Conservation (phyloP, 2,113 vertebrate genomes). For the Forbesichthys agassizii region DNA sequence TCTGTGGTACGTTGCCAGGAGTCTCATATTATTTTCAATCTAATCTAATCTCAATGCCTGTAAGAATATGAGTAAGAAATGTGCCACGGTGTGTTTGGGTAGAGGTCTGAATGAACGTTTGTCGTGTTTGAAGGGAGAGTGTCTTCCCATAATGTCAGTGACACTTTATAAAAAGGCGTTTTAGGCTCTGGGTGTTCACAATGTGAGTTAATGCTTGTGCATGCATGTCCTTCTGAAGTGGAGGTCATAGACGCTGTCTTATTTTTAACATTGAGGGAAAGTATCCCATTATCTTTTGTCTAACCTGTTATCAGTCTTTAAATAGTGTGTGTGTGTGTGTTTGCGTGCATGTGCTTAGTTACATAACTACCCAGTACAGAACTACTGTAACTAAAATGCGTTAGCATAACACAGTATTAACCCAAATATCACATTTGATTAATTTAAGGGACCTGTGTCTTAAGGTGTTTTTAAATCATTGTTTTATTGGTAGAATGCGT, state of each 20-base stretch:
- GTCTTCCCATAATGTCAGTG: too few relatives aligned
- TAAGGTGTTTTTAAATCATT: background rate
- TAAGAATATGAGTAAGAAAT: too few relatives aligned
- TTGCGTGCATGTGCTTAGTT: constrained; percentile 1
- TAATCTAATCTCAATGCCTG: too few relatives aligned
- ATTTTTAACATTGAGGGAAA: constrained; percentile 2
- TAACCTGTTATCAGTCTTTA: constrained; percentile 23
- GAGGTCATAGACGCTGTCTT: constrained; percentile 7
- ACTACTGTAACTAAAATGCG: background rate
- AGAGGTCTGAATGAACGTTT: too few relatives aligned
- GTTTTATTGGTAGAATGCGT: background rate
- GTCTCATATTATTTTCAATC: too few relatives aligned
- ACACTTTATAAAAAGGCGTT: too few relatives aligned
- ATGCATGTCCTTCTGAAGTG: background rate
- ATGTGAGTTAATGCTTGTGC: background rate
- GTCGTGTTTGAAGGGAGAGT: too few relatives aligned
- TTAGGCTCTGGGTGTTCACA: too few relatives aligned
- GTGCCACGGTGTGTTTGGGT: too few relatives aligned
- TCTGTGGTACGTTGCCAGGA: too few relatives aligned
- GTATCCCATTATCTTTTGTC: constrained; percentile 10
- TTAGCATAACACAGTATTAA: background rate
- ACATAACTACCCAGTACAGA: background rate
- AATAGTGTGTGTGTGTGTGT: background rate
- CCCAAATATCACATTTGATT: background rate
- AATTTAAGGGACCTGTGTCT: background rate